Evolutionary conservation across 2,888 invertebrate species (phyloP).

Genomic region (Cremastinae sp.): DNA sequence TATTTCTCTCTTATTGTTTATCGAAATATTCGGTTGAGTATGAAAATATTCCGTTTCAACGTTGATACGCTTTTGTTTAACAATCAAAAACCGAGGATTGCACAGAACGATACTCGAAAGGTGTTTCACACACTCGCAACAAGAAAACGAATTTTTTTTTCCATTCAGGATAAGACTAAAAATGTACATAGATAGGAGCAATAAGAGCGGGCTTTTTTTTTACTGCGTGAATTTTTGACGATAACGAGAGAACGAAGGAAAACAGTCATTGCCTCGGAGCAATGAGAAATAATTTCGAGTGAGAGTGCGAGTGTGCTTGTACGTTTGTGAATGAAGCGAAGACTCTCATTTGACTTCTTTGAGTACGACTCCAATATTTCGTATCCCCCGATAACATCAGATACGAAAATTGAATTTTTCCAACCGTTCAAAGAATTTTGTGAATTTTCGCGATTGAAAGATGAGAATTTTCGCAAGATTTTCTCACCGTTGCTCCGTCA

Average conservation of each 20-base stretch:
- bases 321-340: conserved; percentile 10
- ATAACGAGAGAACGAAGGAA: conserved; percentile 15
- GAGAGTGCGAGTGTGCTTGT: not conserved
- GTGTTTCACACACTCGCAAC: conserved; percentile 10
- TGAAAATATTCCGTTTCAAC: conserved; percentile 13
- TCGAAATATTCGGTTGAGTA: conserved; percentile 8
- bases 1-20: conserved; percentile 14
- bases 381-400: not conserved
- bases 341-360: not conserved
- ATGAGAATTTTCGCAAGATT: not conserved
- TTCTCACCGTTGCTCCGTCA: not conserved
- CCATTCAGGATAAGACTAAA: conserved; percentile 9
- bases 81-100: conserved; percentile 10
- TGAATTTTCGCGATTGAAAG: not conserved
- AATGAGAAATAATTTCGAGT: conserved; percentile 23
- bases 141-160: not conserved
- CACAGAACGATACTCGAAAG: conserved; percentile 12
- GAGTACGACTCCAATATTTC: conserved; percentile 17
- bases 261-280: not conserved
- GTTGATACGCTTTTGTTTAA: conserved; percentile 6
- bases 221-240: conserved; percentile 5
- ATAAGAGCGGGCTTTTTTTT: too few relatives aligned
- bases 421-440: too few relatives aligned
- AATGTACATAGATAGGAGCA: conserved; percentile 15
- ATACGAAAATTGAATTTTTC: conserved; percentile 1